Percentiles rank a stretch among this genome's conserved stretches.
Evolutionary conservation across 2,113 vertebrate genomes (phyloP).

Genomic region (Poicephalus meyeri): DNA sequence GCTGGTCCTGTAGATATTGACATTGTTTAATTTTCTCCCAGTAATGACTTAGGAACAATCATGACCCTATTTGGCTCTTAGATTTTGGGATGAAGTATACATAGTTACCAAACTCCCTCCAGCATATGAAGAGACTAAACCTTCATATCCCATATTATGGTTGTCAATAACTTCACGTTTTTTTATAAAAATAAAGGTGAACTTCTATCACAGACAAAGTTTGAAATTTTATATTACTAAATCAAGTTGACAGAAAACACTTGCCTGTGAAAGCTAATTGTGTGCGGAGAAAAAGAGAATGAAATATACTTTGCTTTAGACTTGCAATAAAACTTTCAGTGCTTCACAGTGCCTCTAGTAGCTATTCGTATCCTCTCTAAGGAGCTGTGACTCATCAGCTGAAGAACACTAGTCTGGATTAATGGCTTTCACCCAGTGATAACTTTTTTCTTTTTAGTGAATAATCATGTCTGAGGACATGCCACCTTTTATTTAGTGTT

Average conservation of each 20-base stretch:
- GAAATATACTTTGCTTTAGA: slow-evolving; percentile 2
- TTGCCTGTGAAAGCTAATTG: background rate
- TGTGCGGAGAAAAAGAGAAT: background rate
- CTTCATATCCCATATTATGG: background rate
- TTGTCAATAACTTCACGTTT: background rate
- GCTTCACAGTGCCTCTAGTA: background rate
- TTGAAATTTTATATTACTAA: background rate
- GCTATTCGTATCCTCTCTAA: background rate
- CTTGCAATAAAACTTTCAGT: slow-evolving; percentile 6
- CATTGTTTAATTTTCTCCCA: background rate
- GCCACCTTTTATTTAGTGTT: background rate
- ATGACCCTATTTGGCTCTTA: background rate
- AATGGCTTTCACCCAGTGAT: background rate
- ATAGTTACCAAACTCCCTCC: background rate
- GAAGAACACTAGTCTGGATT: background rate
- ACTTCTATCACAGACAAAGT: background rate
- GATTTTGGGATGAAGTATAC: background rate
- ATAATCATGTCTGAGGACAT: background rate
- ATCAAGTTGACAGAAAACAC: background rate
- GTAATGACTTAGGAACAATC: background rate
- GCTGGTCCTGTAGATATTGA: background rate
- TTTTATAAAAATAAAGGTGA: background rate
- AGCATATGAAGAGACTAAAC: background rate
- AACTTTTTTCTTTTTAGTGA: background rate
- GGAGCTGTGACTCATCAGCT: background rate